phyloP scores from a whole-genome alignment of 2,797 vertebrate species.

The Gobio occitaniae region DNA sequence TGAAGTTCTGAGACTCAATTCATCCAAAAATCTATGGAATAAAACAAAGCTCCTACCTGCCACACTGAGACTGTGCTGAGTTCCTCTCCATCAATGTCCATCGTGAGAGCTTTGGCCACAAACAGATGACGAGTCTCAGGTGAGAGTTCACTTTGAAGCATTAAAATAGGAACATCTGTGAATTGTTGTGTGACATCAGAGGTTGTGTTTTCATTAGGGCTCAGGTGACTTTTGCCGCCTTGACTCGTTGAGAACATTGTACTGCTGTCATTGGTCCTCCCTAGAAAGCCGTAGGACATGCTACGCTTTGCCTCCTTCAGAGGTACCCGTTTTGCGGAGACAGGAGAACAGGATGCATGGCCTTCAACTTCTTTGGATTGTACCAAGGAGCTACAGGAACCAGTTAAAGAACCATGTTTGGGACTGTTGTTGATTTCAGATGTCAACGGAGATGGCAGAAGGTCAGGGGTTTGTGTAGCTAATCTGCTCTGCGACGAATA shows the following conservation, averaged over 20 bases:
- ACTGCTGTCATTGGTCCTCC: constrained; percentile 47
- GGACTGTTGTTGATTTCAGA: constrained; percentile 65
- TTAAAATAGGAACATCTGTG: constrained; percentile 43
- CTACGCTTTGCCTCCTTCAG: constrained; percentile 79
- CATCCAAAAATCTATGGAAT: constrained; percentile 16
- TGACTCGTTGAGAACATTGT: constrained; percentile 41
- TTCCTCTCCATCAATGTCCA: constrained; percentile 78
- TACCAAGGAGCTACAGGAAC: constrained; percentile 61
- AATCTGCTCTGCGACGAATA: constrained; percentile 76
- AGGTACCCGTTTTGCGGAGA: constrained; percentile 66
- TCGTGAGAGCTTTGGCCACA: constrained; percentile 88
- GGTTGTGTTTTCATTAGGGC: constrained; percentile 4
- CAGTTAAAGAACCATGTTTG: constrained; percentile 66
- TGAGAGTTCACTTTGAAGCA: constrained; percentile 72
- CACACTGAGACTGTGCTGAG: constrained; percentile 85
- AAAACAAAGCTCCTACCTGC: constrained; percentile 84
- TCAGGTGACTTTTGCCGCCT: constrained; percentile 23
- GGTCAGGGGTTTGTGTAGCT: constrained; percentile 44
- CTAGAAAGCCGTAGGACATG: constrained; percentile 77
- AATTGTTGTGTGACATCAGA: not conserved
- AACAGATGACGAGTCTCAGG: constrained; percentile 81
- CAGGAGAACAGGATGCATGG: constrained; percentile 61
- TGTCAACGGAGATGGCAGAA: constrained; percentile 21
- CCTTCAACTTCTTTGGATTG: constrained; percentile 67
- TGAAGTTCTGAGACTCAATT: not conserved